Evolutionary conservation across 2,113 vertebrate species (phyloP).

Genomic region (Chunga burmeisteri): DNA sequence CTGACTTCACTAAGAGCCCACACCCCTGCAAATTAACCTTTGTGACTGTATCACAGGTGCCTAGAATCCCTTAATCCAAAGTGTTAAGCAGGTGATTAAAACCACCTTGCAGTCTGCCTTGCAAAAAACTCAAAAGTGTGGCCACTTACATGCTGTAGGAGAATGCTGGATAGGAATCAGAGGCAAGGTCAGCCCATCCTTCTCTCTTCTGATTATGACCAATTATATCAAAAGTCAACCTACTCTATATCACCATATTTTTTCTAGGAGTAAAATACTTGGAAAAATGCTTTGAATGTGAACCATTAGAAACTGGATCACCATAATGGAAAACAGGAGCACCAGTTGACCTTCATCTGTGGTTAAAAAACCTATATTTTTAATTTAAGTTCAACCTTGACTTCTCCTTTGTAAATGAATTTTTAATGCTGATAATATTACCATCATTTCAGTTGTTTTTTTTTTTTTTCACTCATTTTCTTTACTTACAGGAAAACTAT

Average conservation of each 20-base stretch:
- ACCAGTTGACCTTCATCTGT: background rate
- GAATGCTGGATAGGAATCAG: background rate
- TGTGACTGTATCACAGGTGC: background rate
- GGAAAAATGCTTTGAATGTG: background rate
- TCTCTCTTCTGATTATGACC: background rate
- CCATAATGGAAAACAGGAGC: background rate
- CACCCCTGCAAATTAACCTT: fast-evolving
- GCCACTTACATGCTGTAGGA: background rate
- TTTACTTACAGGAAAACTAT: background rate
- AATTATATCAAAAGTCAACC: background rate
- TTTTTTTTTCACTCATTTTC: background rate
- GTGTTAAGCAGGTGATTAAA: background rate
- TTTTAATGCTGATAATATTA: background rate
- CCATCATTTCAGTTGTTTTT: background rate
- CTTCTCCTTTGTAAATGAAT: background rate
- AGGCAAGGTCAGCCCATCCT: fast-evolving
- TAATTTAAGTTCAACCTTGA: background rate
- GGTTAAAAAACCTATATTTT: background rate
- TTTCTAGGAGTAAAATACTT: background rate
- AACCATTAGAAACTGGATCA: background rate
- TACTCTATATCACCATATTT: background rate
- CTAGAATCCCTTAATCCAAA: background rate
- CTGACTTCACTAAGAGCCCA: background rate
- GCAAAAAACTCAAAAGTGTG: background rate
- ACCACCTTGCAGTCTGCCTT: background rate